Evolutionary conservation across 2,797 vertebrate genomes (phyloP), one percentile per base, ranked within the genome.

Genomic region (Silurus aristotelis): DNA sequence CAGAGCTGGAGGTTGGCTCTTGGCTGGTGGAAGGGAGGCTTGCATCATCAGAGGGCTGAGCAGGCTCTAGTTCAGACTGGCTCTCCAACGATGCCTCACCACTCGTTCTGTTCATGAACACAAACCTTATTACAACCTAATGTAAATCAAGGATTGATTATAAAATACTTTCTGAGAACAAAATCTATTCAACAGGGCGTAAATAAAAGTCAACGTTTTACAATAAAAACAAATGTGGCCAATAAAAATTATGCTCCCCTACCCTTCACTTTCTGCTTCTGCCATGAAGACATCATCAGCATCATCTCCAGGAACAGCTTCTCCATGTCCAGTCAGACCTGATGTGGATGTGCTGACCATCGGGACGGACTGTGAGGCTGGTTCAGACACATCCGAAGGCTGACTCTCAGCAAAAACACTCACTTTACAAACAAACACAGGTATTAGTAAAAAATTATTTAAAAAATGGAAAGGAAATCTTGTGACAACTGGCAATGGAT

Each of bases 251-350:
- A 56, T 19, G 46, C 52, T 3, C 8, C 2, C 93, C 92, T 83
- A 96, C 98, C 97, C 96, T 81, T 99, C 98, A 82, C 96, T 96
- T 90, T 99, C 98, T 1, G 96, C 95, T 67, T 88, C 89, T 91
- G 98, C 97, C 90, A 97, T 96, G 87, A 99, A 99, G 3, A 99
- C 98, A 88, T 99, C 98, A n/a, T 99, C 98, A 0, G 95, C 95
- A 19, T 99, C 97, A 1, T 99, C 98, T 0, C 94, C 94, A n/a
- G 96, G 92, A 6, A 95, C 94, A 27, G 96, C 91, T 85, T 97
- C 98, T 0, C 94, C 94, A 17, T 95, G 92, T 5, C 95, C 93
- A 5, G 95, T 93, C 82, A 97, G 93, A 64, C 93, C 92, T 46
- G 94, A 95, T 0, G 96, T 96, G 61, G 97, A 97, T 0, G 98